Conservation (phyloP, 2,797 vertebrate genomes). For the Lacerta bilineata region DNA sequence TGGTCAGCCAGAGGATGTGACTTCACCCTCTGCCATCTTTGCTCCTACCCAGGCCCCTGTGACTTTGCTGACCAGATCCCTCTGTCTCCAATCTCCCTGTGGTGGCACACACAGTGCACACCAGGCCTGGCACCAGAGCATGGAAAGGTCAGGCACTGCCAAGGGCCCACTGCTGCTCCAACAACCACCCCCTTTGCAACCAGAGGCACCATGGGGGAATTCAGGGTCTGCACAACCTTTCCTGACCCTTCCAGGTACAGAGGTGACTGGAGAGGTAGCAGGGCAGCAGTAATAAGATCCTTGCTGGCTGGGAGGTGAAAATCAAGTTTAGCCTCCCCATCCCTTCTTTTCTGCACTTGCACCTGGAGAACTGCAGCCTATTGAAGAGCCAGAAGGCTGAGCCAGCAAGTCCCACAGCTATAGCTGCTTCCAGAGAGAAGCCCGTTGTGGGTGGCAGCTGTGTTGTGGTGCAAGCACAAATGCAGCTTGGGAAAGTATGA, state of each 20-base stretch:
- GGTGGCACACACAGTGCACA: neutral
- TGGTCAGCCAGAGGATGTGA: neutral
- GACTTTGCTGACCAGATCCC: neutral
- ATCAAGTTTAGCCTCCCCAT: no score
- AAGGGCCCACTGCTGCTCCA: neutral
- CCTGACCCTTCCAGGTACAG: neutral
- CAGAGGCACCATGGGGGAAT: neutral
- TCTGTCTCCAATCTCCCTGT: neutral
- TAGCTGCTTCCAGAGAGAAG: no score
- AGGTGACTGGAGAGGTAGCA: neutral
- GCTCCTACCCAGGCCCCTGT: neutral
- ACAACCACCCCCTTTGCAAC: neutral
- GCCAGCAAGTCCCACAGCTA: no score
- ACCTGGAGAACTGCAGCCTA: no score
- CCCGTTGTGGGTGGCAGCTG: no score
- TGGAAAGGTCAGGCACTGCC: neutral
- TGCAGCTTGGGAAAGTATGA: no score
- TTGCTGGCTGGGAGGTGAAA: no score
- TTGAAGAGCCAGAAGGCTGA: no score
- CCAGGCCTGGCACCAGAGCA: neutral
- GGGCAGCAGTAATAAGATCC: no score
- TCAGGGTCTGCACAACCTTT: neutral
- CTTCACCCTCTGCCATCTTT: neutral
- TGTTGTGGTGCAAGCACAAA: no score
- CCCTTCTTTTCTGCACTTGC: no score